Evolutionary conservation across 2,888 invertebrate species (phyloP), one percentile per base, ranked within the genome.

Genomic region (Parnassius apollo): DNA sequence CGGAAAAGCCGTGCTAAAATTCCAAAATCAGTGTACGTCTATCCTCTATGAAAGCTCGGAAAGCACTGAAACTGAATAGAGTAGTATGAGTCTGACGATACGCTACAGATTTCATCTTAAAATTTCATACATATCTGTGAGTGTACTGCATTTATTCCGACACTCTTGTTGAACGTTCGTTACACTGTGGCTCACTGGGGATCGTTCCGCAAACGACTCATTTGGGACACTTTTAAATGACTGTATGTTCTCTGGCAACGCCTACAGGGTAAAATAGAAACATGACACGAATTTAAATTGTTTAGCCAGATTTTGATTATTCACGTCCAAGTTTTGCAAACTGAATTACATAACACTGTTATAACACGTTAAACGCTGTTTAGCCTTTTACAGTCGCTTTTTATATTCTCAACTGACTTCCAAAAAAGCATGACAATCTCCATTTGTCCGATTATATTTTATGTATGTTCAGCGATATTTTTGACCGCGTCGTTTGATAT

Each of bases 11-110:
- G 54, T 50, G 25, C 59, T 57, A 59, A 42, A 57, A 57, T 56
- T 57, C 12, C 4, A 44, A 59, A 54, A 55, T 54, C 63, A 62
- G 42, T 42, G 62, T 66, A 69, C 82, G 80, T 75, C 72, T 71
- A 54, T 62, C 69, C 78, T 71, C 73, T 68, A 68, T 72, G 71
- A 73, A 69, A 71, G 75, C 68, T 67, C 66, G 67, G 66, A 68
- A 68, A 70, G 69, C 70, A 84, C 83, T 84, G 81, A 78, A 69
- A 84, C 83, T 84, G 81, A 77, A 69, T 62, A 62, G 62, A 65
- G 61, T 62, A 67, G 65, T 11, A 74, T 71, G 67, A 69, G 68
- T 68, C 71, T 69, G 74, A 75, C 44, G 18, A 73, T 73, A 73
- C 53, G 74, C 68, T 70, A 66, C 65, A 68, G 66, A 58, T 54